Evolutionary conservation across 1,140 invertebrate species (phyloP).

Genomic region (Platorchestia sp.): DNA sequence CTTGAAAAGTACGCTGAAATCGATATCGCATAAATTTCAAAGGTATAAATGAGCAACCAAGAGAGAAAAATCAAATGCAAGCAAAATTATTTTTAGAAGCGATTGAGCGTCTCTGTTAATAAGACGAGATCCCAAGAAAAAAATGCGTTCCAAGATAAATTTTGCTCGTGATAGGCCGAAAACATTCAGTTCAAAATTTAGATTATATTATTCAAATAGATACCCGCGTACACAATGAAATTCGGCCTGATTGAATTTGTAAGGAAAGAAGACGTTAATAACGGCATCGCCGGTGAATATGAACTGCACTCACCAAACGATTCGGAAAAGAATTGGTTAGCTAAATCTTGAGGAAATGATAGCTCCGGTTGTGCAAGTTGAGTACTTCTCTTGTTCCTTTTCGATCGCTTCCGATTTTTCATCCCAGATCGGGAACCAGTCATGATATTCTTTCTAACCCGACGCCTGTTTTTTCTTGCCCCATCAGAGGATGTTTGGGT

Average conservation of each 20-base stretch:
- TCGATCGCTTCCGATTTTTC: not conserved
- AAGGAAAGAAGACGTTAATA: not conserved
- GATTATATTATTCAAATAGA: not conserved
- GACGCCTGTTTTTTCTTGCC: not conserved
- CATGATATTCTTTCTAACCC: not conserved
- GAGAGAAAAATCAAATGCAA: not conserved
- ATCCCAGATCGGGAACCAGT: not conserved
- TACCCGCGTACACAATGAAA: not conserved
- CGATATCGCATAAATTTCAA: not conserved
- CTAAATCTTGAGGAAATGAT: not conserved
- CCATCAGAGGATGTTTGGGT: not conserved
- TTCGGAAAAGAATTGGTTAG: constrained; percentile 2
- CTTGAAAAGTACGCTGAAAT: not conserved
- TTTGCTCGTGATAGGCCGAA: not conserved
- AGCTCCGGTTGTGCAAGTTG: not conserved
- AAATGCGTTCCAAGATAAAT: not conserved
- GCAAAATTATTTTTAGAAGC: not conserved
- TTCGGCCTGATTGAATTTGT: not conserved
- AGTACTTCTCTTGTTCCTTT: not conserved
- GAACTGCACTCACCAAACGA: constrained; percentile 15
- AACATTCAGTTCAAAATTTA: not conserved
- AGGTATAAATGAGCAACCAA: not conserved
- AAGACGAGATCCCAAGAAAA: not conserved
- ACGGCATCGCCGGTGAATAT: not conserved
- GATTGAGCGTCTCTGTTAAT: not conserved